Conservation (phyloP, 2,888 invertebrate genomes). For the Neoaliturus tenellus region DNA sequence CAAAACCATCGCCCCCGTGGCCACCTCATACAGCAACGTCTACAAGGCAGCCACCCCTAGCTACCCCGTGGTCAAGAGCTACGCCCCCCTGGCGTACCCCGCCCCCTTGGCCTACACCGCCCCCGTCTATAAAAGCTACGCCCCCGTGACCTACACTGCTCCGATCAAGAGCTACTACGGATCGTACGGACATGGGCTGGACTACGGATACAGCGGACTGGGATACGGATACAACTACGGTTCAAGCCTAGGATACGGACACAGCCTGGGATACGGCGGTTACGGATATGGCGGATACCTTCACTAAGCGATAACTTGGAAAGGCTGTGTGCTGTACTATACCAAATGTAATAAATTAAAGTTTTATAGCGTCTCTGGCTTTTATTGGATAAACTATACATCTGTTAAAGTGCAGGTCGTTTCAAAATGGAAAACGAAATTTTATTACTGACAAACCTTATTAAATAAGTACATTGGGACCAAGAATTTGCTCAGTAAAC, state of each 20-base stretch:
- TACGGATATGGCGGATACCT: constrained; percentile 56
- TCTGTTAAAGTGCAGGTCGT: too few relatives aligned
- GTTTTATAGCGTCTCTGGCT: not conserved
- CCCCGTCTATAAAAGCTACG: constrained; percentile 61
- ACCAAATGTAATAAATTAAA: constrained; percentile 11
- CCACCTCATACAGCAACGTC: constrained; percentile 74
- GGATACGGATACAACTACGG: constrained; percentile 60
- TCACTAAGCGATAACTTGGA: not conserved
- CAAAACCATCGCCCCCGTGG: constrained; percentile 52
- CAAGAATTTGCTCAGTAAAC: too few relatives aligned
- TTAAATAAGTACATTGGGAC: too few relatives aligned
- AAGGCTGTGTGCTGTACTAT: not conserved
- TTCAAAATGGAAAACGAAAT: too few relatives aligned
- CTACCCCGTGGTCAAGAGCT: constrained; percentile 70
- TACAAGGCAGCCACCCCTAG: constrained; percentile 75
- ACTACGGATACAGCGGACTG: constrained; percentile 60
- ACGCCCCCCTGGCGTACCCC: constrained; percentile 67
- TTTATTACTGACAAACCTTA: too few relatives aligned
- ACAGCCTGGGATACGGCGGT: constrained; percentile 63
- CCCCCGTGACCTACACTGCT: constrained; percentile 66
- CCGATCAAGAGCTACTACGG: constrained; percentile 57
- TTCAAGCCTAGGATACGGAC: constrained; percentile 59
- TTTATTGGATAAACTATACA: too few relatives aligned
- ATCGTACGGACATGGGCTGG: constrained; percentile 60
- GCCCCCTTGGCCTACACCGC: constrained; percentile 58